Conservation (phyloP, 2,113 vertebrate species). For the Micronycteris hirsuta region DNA sequence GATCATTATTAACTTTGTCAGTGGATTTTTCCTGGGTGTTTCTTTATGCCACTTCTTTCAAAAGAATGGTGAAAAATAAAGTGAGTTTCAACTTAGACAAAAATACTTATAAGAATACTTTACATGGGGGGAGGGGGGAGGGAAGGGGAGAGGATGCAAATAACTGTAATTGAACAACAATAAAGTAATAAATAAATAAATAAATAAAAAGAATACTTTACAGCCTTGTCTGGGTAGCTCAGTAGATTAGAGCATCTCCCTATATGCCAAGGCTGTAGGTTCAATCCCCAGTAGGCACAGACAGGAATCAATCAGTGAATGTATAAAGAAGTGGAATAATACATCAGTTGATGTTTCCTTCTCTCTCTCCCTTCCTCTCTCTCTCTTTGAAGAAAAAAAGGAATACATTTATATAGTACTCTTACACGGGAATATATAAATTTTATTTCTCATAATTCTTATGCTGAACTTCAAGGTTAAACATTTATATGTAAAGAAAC, state of each 20-base stretch:
- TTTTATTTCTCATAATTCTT: neutral
- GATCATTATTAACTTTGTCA: neutral
- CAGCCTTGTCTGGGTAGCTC: neutral
- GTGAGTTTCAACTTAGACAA: neutral
- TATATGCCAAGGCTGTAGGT: too few species aligned
- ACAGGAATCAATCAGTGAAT: too few species aligned
- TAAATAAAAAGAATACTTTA: neutral
- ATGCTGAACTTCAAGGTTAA: neutral
- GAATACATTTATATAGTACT: neutral
- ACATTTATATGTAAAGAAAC: neutral
- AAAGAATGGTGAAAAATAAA: neutral
- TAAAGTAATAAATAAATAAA: too few species aligned
- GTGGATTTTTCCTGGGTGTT: neutral
- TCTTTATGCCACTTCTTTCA: neutral
- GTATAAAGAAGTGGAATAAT: too few species aligned
- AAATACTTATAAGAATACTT: neutral
- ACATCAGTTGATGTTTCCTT: neutral
- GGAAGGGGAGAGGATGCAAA: too few species aligned
- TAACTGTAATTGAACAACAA: too few species aligned
- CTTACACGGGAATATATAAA: neutral
- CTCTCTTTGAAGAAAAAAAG: neutral
- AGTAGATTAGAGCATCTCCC: too few species aligned
- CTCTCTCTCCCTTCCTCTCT: neutral
- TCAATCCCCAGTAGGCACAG: too few species aligned
- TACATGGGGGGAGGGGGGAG: too few species aligned